Base-by-base conservation (phyloP, 2,888 invertebrate genomes). In the Diaperis boleti region DNA sequence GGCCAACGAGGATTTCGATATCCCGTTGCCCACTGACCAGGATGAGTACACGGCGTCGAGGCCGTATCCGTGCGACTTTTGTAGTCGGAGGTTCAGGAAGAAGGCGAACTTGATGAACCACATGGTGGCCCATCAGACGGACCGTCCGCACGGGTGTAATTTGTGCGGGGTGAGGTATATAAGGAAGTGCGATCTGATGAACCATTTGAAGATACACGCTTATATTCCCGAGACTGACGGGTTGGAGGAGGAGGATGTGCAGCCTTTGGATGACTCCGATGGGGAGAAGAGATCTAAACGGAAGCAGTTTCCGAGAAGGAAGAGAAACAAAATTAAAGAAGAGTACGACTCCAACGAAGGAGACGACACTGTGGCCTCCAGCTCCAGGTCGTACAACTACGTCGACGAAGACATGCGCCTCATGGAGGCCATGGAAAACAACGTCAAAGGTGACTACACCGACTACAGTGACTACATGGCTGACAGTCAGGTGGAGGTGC, bases 61-160 rank as follows among this genome's bases (percentile, higher is more conserved):
- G 2, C 94, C 93, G 0, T 92, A 91, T 84, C 93, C 94, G 0
- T 94, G 94, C 77, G 93, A 94, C 78, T 93, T 93, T 78, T 94
- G 94, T 77, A 92, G 92, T 65, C 86, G 92, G 0, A 85, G 93
- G 64, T 94, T 94, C 79, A 88, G 92, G 35, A 93, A 93, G 76
- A 93, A 93, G 76, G 90, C 90, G 2, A 92, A 91, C 65, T 83
- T 94, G 0, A 91, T 92, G 88, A 92, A 91, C 79, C 94, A 94
- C 77, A 93, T 94, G 92, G 89, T 92, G 3, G 90, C 92, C 0
- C 93, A 94, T 81, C 93, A 93, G 80, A 92, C 90, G 44, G 93
- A 93, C 79, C 84, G 92, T 5, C 92, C 92, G 1, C 91, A 92
- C 77, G 89, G 89, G 8, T 94, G 93, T 78, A 92, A 93, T 78